These are phyloP conservation scores for Lutraria lutraria DNA, from an alignment of 2,888 invertebrate species.

Conservation along the genomic window DNA sequence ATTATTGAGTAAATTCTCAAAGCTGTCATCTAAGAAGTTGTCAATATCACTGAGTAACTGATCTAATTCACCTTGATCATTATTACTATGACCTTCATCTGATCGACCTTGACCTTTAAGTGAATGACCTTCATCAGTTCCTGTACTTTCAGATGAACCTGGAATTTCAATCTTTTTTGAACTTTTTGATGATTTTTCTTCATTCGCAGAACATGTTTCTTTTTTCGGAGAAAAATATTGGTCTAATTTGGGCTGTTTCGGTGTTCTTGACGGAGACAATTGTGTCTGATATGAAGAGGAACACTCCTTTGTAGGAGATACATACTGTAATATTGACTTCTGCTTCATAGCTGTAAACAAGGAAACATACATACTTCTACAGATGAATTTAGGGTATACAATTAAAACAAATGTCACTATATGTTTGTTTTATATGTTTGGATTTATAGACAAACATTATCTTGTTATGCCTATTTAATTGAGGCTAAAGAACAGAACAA, in stretches of 20 bases:
- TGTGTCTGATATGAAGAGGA: background rate
- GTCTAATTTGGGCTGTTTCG: conserved; percentile 47
- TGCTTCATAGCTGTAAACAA: conserved; percentile 51
- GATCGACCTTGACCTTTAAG: conserved; percentile 20
- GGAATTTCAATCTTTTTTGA: background rate
- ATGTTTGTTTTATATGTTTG: too few species aligned
- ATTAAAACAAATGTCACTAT: too few species aligned
- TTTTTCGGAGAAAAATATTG: conserved; percentile 54
- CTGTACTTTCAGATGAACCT: background rate
- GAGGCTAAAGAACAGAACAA: too few species aligned
- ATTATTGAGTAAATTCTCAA: conserved; percentile 41
- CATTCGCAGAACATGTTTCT: background rate
- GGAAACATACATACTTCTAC: background rate
- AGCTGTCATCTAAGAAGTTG: conserved; percentile 24
- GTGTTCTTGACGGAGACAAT: conserved; percentile 11
- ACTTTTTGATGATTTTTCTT: background rate
- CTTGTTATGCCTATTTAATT: too few species aligned
- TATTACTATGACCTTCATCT: background rate
- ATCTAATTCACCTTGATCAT: conserved; percentile 45
- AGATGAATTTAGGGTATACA: background rate
- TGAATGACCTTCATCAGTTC: background rate
- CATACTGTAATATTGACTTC: conserved; percentile 54
- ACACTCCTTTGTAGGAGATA: conserved; percentile 54
- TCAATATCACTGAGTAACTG: conserved; percentile 33
- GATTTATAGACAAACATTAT: too few species aligned